These are phyloP conservation scores for Palythoa grandis DNA, from an alignment of 92 coral and sea anemone genomes.

Conservation along the genomic window DNA sequence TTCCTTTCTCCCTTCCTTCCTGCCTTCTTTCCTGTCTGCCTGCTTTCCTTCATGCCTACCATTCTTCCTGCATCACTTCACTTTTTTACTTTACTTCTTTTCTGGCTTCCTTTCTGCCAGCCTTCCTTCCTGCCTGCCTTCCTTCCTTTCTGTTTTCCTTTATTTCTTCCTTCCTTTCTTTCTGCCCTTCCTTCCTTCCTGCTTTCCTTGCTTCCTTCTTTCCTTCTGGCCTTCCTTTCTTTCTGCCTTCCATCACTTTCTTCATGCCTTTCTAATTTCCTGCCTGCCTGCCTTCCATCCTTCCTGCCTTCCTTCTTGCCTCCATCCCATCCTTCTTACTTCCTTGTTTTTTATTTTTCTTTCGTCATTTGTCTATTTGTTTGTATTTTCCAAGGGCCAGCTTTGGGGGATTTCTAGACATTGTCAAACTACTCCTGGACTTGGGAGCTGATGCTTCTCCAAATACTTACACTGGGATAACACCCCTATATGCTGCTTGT, in stretches of 20 bases:
- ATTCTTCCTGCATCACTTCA: neutral
- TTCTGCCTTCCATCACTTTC: neutral
- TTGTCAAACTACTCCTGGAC: constrained; percentile 76
- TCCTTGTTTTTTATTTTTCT: neutral
- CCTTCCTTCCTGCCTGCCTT: neutral
- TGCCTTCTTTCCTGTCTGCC: neutral
- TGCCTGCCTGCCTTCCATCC: neutral
- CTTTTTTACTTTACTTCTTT: too few species aligned
- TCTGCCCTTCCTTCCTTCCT: neutral
- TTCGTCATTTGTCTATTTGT: neutral
- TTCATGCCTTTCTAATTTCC: neutral
- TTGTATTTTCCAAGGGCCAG: constrained; percentile 72
- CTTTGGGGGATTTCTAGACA: constrained; percentile 78
- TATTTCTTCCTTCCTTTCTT: neutral
- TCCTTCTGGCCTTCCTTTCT: neutral
- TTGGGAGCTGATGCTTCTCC: constrained; percentile 85
- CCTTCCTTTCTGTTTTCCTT: too few species aligned
- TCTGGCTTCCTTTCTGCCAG: too few species aligned
- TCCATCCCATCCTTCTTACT: neutral
- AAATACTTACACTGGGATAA: constrained; percentile 84
- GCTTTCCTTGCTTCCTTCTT: neutral
- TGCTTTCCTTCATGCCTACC: neutral
- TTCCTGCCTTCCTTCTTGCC: neutral
- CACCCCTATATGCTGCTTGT: constrained; percentile 94
- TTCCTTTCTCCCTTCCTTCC: neutral